These are phyloP conservation scores for Scaptomyza tumidula DNA, from an alignment of 2,888 invertebrate genomes.

Conservation along the genomic window DNA sequence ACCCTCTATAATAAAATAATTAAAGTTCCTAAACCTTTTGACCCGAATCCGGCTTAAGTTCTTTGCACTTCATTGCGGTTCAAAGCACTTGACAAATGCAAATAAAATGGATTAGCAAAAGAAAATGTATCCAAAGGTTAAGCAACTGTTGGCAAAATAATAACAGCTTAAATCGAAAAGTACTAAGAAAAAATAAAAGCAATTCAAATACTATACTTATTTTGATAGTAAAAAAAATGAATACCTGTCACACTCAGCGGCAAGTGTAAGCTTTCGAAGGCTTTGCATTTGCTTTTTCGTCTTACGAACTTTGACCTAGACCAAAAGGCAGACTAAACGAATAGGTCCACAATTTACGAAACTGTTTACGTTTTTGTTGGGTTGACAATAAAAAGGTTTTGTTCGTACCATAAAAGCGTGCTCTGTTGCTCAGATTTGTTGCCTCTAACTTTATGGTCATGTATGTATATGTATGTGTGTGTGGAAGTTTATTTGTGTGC, in stretches of 20 bases:
- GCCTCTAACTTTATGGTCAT: constrained; percentile 49
- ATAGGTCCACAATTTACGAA: no score
- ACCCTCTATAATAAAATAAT: constrained; percentile 22
- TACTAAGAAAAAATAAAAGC: constrained; percentile 36
- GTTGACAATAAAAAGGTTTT: constrained; percentile 46
- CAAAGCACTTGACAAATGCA: constrained; percentile 42
- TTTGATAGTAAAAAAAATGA: constrained; percentile 33
- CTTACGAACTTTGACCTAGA: constrained; percentile 50
- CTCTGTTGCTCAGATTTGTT: constrained; percentile 50
- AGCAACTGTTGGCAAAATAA: constrained; percentile 24
- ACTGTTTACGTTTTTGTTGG: no score
- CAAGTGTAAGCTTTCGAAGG: constrained; percentile 1
- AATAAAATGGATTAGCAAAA: constrained; percentile 25
- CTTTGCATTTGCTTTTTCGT: constrained; percentile 13
- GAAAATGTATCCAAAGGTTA: constrained; percentile 9
- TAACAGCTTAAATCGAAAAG: constrained; percentile 19
- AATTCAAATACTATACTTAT: constrained; percentile 16
- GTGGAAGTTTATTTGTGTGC: neutral
- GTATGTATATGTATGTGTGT: neutral
- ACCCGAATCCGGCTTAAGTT: constrained; percentile 17
- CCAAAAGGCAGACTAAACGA: constrained; percentile 6
- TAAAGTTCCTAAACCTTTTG: constrained; percentile 11
- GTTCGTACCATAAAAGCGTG: constrained; percentile 39
- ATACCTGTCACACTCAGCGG: neutral
- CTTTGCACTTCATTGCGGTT: constrained; percentile 24